A percentile compares a stretch with the other conserved stretches of the same genome.
These are phyloP conservation scores for Athene cunicularia DNA, from an alignment of 2,113 vertebrate genomes.

Conservation along the genomic window DNA sequence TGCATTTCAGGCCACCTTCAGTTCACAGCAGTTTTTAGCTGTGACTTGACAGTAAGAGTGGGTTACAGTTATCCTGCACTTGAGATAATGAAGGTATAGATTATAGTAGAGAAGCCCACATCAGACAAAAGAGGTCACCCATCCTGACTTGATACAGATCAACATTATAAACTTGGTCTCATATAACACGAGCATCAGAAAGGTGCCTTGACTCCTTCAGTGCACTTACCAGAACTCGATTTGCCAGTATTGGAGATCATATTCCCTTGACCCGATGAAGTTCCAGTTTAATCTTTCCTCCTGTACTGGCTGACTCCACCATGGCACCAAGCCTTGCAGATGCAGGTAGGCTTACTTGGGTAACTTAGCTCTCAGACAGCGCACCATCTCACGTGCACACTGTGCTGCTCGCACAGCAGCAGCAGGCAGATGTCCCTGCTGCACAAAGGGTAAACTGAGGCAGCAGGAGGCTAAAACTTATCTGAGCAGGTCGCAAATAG, in stretches of 20 bases:
- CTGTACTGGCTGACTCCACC: fast-evolving
- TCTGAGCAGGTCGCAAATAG: not conserved
- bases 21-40: not conserved
- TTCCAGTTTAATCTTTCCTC: not conserved
- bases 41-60: not conserved
- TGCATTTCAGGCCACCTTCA: slow-evolving; percentile 26
- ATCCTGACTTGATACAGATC: not conserved
- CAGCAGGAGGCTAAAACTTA: not conserved
- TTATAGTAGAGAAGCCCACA: not conserved
- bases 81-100: slow-evolving; percentile 13
- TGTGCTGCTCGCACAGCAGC: not conserved
- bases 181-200: not conserved
- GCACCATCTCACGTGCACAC: not conserved
- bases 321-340: not conserved
- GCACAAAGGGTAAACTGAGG: not conserved
- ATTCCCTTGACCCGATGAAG: not conserved
- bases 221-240: not conserved
- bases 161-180: not conserved
- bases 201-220: not conserved
- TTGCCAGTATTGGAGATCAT: not conserved
- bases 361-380: not conserved
- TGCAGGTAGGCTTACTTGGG: not conserved
- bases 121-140: not conserved
- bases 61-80: slow-evolving; percentile 6
- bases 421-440: not conserved